A percentile compares a stretch with the other conserved stretches of the same genome.
Evolutionary conservation across 2,797 vertebrate species (phyloP).

Genomic region (Tangara arthus): DNA sequence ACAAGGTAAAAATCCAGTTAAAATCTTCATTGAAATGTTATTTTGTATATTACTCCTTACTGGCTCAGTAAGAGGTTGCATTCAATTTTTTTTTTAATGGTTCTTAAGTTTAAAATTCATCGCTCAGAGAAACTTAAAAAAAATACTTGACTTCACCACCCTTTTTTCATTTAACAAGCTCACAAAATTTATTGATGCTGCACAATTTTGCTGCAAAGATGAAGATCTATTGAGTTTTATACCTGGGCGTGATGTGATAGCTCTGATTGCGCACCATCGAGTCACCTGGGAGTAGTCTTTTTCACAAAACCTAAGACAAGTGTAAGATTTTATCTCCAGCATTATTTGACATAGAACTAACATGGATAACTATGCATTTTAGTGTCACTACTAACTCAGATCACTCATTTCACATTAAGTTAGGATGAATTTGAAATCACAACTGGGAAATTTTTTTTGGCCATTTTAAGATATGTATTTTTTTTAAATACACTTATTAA

Average conservation of each 20-base stretch:
- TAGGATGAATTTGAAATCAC: background rate
- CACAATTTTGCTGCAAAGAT: background rate
- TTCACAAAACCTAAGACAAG: background rate
- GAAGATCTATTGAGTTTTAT: background rate
- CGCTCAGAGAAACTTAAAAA: background rate
- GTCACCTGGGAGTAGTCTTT: background rate
- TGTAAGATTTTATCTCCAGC: background rate
- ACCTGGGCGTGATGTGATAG: rapidly evolving
- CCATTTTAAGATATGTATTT: background rate
- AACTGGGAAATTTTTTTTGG: background rate
- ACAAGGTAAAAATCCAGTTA: background rate
- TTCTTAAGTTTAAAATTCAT: background rate
- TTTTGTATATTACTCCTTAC: background rate
- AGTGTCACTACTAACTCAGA: background rate
- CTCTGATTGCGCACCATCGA: background rate
- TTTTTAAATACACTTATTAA: background rate
- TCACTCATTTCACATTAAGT: background rate
- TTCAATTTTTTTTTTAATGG: background rate
- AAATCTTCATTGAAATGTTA: background rate
- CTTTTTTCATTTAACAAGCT: background rate
- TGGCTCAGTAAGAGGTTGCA: background rate
- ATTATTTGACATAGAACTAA: background rate
- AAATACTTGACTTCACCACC: background rate
- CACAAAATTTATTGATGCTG: background rate
- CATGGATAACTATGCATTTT: background rate